These are phyloP conservation scores for Daktulosphaira vitifoliae DNA, from an alignment of 1,140 invertebrate genomes.

Conservation along the genomic window DNA sequence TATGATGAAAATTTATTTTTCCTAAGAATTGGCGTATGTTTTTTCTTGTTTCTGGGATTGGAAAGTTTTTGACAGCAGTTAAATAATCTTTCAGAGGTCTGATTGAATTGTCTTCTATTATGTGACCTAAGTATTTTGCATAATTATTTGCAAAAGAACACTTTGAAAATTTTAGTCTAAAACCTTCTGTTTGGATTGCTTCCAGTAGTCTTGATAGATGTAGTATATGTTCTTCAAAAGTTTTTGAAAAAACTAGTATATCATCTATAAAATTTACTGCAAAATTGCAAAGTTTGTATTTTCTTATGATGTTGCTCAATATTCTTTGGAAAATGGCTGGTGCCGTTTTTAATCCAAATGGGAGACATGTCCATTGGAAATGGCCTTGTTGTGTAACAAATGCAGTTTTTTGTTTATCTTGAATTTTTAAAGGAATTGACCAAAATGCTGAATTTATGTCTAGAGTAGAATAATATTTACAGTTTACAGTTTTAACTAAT, in stretches of 20 bases:
- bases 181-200: not conserved
- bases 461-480: constrained; percentile 41
- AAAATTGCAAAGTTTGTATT: not conserved
- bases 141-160: not conserved
- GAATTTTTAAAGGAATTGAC: constrained; percentile 41
- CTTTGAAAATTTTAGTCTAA: constrained; percentile 8
- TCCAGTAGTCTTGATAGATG: not conserved
- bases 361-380: too few species aligned
- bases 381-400: too few species aligned
- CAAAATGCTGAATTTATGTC: constrained; percentile 45
- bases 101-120: constrained; percentile 36
- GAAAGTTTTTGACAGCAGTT: constrained; percentile 34
- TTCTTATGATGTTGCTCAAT: not conserved
- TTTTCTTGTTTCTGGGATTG: constrained; percentile 30
- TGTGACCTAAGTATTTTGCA: not conserved
- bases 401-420: constrained; percentile 37
- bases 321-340: not conserved
- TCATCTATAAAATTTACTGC: too few species aligned
- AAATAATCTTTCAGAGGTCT: constrained; percentile 36
- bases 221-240: constrained; percentile 2
- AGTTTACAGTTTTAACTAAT: constrained; percentile 41
- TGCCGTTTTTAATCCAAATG: not conserved
- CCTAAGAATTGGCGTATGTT: constrained; percentile 36
- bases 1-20: constrained; percentile 35
- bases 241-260: constrained; percentile 11